phyloP scores from a whole-genome alignment of 2,797 vertebrate species.

The Prunella strophiata region DNA sequence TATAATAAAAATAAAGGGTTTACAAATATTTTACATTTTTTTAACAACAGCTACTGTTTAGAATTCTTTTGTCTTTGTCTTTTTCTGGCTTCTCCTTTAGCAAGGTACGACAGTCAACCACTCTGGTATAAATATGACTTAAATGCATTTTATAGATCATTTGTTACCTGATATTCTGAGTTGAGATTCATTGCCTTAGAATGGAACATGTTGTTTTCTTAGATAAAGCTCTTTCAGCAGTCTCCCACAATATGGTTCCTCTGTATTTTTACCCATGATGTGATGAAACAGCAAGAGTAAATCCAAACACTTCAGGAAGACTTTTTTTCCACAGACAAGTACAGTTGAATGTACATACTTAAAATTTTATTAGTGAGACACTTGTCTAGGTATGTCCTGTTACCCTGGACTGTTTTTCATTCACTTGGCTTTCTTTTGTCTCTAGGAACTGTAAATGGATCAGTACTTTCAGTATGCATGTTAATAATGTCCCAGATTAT shows the following conservation, averaged over 20 bases:
- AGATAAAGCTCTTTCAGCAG: neutral
- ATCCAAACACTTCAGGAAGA: neutral
- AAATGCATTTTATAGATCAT: neutral
- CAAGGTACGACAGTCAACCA: neutral
- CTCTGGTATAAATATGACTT: neutral
- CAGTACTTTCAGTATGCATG: neutral
- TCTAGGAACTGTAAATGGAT: neutral
- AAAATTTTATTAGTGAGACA: neutral
- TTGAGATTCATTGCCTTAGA: neutral
- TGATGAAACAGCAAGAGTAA: neutral
- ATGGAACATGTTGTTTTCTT: neutral
- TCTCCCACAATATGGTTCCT: neutral
- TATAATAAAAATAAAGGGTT: neutral
- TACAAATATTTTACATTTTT: neutral
- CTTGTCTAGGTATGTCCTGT: neutral
- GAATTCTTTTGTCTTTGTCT: neutral
- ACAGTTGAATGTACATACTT: neutral
- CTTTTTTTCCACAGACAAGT: neutral
- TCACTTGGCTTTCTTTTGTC: neutral
- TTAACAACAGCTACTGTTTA: neutral
- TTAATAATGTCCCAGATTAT: neutral
- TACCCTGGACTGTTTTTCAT: neutral
- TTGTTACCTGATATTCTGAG: neutral
- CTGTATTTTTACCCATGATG: neutral
- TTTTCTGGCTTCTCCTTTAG: neutral